A percentile compares a stretch with the other conserved stretches of the same genome.
Conservation (phyloP, 2,113 vertebrate species). For the Saimiri boliviensis region DNA sequence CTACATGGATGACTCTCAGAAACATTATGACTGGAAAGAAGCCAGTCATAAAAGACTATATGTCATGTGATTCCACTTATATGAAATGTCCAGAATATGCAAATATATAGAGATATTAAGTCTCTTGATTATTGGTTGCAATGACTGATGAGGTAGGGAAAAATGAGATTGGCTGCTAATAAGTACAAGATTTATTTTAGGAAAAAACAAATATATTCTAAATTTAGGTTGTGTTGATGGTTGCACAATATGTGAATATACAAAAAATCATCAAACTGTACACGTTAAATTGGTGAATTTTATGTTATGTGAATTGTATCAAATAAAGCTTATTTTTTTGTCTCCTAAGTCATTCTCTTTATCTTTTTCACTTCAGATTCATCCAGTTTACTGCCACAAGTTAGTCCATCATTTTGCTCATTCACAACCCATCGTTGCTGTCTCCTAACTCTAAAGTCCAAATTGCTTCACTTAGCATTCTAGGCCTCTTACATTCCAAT, state of each 20-base stretch:
- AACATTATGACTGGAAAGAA: neutral
- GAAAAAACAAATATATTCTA: neutral
- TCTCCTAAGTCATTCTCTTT: neutral
- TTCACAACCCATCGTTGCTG: neutral
- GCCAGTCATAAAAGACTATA: neutral
- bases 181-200: neutral
- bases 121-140: neutral
- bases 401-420: neutral
- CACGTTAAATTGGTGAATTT: neutral
- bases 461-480: neutral
- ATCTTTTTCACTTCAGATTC: neutral
- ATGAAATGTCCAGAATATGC: neutral
- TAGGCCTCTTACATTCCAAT: neutral
- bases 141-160: neutral
- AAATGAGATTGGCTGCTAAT: neutral
- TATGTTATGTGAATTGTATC: neutral
- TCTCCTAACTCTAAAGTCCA: neutral
- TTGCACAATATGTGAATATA: neutral
- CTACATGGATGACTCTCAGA: neutral
- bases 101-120: neutral
- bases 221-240: neutral
- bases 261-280: neutral
- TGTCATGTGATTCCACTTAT: neutral
- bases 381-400: neutral
- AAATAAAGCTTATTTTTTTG: neutral